phyloP scores from a whole-genome alignment of 1,140 invertebrate genomes.

The Brachionus koreanus region DNA sequence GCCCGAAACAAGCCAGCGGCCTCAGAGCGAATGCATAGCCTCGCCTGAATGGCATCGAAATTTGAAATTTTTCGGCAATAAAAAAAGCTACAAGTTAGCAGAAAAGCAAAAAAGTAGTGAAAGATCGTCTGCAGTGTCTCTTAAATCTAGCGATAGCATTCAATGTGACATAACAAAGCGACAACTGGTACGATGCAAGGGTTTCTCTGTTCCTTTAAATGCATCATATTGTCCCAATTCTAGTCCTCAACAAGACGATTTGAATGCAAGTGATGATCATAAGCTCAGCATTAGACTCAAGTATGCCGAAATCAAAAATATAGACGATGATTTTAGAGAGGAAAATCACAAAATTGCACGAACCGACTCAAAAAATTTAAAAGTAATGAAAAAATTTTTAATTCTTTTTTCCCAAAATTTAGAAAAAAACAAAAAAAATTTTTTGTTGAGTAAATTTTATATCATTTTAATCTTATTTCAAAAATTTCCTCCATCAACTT shows the following conservation, averaged over 20 bases:
- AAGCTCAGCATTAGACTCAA: background rate
- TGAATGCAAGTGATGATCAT: background rate
- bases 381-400: background rate
- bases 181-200: background rate
- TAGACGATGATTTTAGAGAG: slow-evolving; percentile 1
- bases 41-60: background rate
- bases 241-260: background rate
- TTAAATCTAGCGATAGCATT: background rate
- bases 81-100: slow-evolving; percentile 15
- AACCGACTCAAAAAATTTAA: background rate
- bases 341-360: background rate
- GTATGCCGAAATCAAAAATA: slow-evolving; percentile 5
- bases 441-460: too few species aligned
- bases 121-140: background rate
- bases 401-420: background rate
- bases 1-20: background rate
- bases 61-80: slow-evolving; percentile 13
- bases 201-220: slow-evolving; percentile 34
- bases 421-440: background rate
- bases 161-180: background rate
- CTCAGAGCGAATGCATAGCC: background rate
- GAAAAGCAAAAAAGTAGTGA: background rate
- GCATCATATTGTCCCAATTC: slow-evolving; percentile 35
- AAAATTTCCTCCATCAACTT: too few species aligned
- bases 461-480: too few species aligned